Conservation (phyloP, 1,140 invertebrate genomes). For the Hyposmocoma kahamanoa region DNA sequence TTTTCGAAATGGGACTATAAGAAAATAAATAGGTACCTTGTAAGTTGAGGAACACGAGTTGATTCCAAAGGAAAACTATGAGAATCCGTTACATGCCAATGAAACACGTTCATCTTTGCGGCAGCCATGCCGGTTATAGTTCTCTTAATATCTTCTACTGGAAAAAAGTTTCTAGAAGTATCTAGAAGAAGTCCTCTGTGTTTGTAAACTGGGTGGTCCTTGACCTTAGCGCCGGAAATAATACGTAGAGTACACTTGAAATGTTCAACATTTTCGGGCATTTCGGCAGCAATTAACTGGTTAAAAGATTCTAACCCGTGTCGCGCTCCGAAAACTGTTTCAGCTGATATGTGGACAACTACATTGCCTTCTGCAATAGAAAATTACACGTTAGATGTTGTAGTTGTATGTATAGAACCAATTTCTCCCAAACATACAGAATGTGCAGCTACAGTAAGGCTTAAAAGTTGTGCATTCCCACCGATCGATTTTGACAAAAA, state of each 20-base stretch:
- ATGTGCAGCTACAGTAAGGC: no score
- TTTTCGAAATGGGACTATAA: no score
- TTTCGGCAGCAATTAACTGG: constrained; percentile 76
- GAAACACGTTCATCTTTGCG: constrained; percentile 89
- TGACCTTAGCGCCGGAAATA: constrained; percentile 66
- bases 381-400: no score
- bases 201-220: constrained; percentile 80
- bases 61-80: constrained; percentile 90
- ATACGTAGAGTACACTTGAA: constrained; percentile 41
- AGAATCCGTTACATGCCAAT: constrained; percentile 90
- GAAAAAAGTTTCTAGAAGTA: constrained; percentile 84
- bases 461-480: no score
- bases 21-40: constrained; percentile 60
- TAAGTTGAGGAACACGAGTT: constrained; percentile 82
- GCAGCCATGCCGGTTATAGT: constrained; percentile 87
- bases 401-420: no score
- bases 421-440: no score
- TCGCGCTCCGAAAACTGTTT: constrained; percentile 83
- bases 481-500: no score
- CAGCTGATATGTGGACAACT: constrained; percentile 75
- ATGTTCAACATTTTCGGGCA: constrained; percentile 27
- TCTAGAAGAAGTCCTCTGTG: constrained; percentile 85
- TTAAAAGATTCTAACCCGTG: constrained; percentile 85
- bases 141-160: constrained; percentile 77
- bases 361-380: constrained; percentile 60